Evolutionary conservation across 2,113 vertebrate species (phyloP).

Genomic region (Galemys pyrenaicus): DNA sequence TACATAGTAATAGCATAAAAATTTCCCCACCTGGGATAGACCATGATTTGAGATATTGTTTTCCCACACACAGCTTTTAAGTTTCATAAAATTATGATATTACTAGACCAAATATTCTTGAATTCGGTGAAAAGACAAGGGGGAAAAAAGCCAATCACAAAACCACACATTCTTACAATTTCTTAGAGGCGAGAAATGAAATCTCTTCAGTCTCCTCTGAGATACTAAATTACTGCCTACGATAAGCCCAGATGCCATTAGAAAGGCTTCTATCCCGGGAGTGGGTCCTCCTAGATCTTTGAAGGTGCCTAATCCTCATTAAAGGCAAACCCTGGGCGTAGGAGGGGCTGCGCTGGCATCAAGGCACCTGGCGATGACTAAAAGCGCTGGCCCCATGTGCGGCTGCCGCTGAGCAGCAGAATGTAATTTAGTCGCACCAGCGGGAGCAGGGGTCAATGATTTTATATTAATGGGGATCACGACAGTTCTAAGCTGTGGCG

Average conservation of each 20-base stretch:
- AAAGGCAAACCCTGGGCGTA: slow-evolving; percentile 84
- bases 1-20: background rate
- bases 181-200: slow-evolving; percentile 38
- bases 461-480: slow-evolving; percentile 93
- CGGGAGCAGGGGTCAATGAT: slow-evolving; percentile 91
- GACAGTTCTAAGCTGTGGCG: slow-evolving; percentile 89
- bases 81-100: slow-evolving; percentile 76
- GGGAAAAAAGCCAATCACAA: slow-evolving; percentile 31
- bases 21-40: background rate
- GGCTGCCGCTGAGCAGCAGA: slow-evolving; percentile 89
- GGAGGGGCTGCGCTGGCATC: slow-evolving; percentile 86
- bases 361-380: slow-evolving; percentile 88
- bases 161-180: slow-evolving; percentile 69
- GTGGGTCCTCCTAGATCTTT: slow-evolving; percentile 84
- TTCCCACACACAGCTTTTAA: slow-evolving; percentile 28
- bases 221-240: slow-evolving; percentile 49
- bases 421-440: slow-evolving; percentile 90
- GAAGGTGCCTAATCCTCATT: slow-evolving; percentile 89
- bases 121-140: background rate
- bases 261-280: slow-evolving; percentile 81
- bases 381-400: slow-evolving; percentile 86
- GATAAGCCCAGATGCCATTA: slow-evolving; percentile 82
- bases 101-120: slow-evolving; percentile 52
- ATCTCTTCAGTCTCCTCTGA: slow-evolving; percentile 63
- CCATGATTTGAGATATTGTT: slow-evolving; percentile 40